These are phyloP conservation scores for Chionodraco myersi DNA, from an alignment of 2,113 vertebrate species.

Conservation along the genomic window DNA sequence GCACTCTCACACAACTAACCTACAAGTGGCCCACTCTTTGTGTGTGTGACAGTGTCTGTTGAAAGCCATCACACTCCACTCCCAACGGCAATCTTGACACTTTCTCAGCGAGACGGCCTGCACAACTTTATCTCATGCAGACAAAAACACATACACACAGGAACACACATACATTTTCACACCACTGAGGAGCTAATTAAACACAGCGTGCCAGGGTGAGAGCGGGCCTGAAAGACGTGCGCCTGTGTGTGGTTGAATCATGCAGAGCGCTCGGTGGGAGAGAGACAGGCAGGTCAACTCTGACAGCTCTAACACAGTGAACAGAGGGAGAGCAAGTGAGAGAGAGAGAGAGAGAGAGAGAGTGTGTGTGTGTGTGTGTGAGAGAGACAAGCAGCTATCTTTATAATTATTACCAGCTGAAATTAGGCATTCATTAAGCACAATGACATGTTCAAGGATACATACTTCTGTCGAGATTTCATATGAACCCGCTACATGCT, in stretches of 20 bases:
- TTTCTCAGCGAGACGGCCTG: slow-evolving; percentile 58
- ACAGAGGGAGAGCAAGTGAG: slow-evolving; percentile 52
- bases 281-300: slow-evolving; percentile 79
- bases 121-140: slow-evolving; percentile 62
- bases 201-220: slow-evolving; percentile 62
- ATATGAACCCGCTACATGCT: background rate
- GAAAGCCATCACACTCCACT: slow-evolving; percentile 58
- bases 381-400: background rate
- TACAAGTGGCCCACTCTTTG: slow-evolving; percentile 53
- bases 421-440: background rate
- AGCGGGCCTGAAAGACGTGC: slow-evolving; percentile 51
- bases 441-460: background rate
- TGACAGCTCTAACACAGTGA: slow-evolving; percentile 75
- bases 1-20: slow-evolving; percentile 61
- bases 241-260: slow-evolving; percentile 62
- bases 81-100: slow-evolving; percentile 71
- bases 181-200: slow-evolving; percentile 81
- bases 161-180: slow-evolving; percentile 51
- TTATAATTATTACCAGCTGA: slow-evolving; percentile 10
- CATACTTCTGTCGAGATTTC: background rate
- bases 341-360: background rate
- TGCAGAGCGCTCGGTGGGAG: slow-evolving; percentile 75
- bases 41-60: slow-evolving; percentile 37
- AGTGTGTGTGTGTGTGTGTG: background rate
- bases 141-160: slow-evolving; percentile 32